These are phyloP conservation scores for Chaenocephalus aceratus DNA, from an alignment of 2,113 vertebrate genomes.

Conservation along the genomic window DNA sequence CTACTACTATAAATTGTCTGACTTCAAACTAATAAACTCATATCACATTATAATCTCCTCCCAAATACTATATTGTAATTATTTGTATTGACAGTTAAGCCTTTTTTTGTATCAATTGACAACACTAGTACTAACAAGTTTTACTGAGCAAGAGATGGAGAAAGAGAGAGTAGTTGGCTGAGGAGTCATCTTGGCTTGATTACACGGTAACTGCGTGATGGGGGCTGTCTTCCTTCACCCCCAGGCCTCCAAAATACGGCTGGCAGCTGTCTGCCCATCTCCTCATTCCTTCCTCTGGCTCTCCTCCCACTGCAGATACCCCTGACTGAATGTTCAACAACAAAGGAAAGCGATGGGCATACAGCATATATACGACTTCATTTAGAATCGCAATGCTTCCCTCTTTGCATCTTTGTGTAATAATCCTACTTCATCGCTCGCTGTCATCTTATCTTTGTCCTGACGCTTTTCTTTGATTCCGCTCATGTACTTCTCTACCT, in stretches of 20 bases:
- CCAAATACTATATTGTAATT: too few relatives aligned
- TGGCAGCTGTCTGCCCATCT: slow-evolving; percentile 52
- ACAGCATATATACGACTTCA: slow-evolving; percentile 17
- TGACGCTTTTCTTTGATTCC: slow-evolving; percentile 18
- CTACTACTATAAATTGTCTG: too few relatives aligned
- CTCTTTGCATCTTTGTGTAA: slow-evolving; percentile 30
- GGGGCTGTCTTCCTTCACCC: slow-evolving; percentile 37
- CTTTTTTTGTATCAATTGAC: too few relatives aligned
- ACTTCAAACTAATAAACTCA: too few relatives aligned
- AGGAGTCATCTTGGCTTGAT: slow-evolving; percentile 53
- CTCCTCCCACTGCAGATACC: slow-evolving; percentile 8
- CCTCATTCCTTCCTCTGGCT: slow-evolving; percentile 12
- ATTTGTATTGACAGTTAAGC: too few relatives aligned
- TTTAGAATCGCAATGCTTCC: slow-evolving; percentile 22
- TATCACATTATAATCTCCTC: too few relatives aligned
- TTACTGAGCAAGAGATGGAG: slow-evolving; percentile 18
- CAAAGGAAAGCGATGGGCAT: slow-evolving; percentile 16
- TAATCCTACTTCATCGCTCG: slow-evolving; percentile 14
- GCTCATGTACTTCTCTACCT: slow-evolving; percentile 16
- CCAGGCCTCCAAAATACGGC: slow-evolving; percentile 18
- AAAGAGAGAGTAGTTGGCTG: background rate
- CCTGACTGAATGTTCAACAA: slow-evolving; percentile 20
- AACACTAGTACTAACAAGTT: slow-evolving; percentile 11
- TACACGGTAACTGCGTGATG: slow-evolving; percentile 42
- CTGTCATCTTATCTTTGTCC: slow-evolving; percentile 26